These are phyloP conservation scores for Synchiropus splendidus DNA, from an alignment of 2,113 vertebrate genomes.

Conservation along the genomic window DNA sequence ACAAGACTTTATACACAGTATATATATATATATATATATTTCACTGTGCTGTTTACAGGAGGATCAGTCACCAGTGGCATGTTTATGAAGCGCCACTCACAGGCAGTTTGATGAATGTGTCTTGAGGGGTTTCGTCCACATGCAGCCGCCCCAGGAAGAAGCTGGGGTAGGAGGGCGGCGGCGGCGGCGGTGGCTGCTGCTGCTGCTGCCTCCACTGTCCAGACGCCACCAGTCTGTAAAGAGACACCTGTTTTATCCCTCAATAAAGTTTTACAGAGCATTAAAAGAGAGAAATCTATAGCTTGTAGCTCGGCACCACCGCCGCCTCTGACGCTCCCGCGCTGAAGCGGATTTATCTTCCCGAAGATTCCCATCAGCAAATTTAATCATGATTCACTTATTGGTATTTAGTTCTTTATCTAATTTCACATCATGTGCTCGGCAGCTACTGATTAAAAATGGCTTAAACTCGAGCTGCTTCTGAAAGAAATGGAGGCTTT, in stretches of 20 bases:
- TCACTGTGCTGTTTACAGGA: background rate
- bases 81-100: constrained; percentile 40
- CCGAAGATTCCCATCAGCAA: too few relatives aligned
- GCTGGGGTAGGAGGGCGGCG: constrained; percentile 54
- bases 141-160: constrained; percentile 72
- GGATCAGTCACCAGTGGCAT: background rate
- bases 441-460: too few relatives aligned
- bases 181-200: too few relatives aligned
- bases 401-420: too few relatives aligned
- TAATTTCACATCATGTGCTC: too few relatives aligned
- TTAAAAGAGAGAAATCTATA: background rate
- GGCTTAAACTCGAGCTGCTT: too few relatives aligned
- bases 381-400: too few relatives aligned
- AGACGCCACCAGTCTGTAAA: constrained; percentile 49
- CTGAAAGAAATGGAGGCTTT: too few relatives aligned
- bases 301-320: background rate
- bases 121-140: constrained; percentile 60
- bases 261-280: background rate
- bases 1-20: background rate
- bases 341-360: too few relatives aligned
- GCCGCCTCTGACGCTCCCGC: too few relatives aligned
- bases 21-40: too few relatives aligned
- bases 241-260: constrained; percentile 1
- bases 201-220: constrained; percentile 70
- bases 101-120: constrained; percentile 83